Evolutionary conservation across 2,888 invertebrate species (phyloP), one percentile per base, ranked within the genome.

Genomic region (Hybos culiciformis): DNA sequence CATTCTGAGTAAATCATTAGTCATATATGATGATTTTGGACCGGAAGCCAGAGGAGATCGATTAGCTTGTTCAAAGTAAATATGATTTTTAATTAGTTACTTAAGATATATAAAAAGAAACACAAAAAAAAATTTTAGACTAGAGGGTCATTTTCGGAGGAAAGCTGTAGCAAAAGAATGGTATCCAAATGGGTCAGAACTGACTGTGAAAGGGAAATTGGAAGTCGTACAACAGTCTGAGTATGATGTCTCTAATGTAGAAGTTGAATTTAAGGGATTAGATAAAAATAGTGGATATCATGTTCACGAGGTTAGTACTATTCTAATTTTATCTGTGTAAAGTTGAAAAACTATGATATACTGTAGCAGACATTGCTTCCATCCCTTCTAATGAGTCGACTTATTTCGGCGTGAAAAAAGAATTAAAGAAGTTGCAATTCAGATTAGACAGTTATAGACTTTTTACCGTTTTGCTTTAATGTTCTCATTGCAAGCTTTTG

Each of bases 11-110:
- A 83, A 80, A 60, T 85, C 92, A 7, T 66, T 94, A 24, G 85
- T 91, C 3, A 74, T 94, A 39, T 87, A 83, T 56, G 91, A 87
- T 58, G 90, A 91, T 58, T 77, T 82, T 57, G 87, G 87, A 0
- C 91, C 91, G 0, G 78, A 80, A 47, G 90, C 90, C 0, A 69
- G 92, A 50, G 92, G 92, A 12, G 87, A 91, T 63, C 68, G 92
- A 48, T 70, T 93, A 58, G 90, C 87, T 0, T 94, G 94, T 62
- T 83, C 90, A 8, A 74, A 76, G 85, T 88, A 63, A 75, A 71
- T 11, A 17, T n/a, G 24, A 37, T 39, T 39, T 41, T 41, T 31
- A 24, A 31, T 19, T 12, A 24, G 41, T 34, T 34, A 33, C 19
- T 5, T 42, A 48, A n/a, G 33, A 24, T 5, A 20, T 33, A 44